Base-by-base conservation (phyloP, 2,113 vertebrate species). In the Cyanoramphus novaezelandiae region DNA sequence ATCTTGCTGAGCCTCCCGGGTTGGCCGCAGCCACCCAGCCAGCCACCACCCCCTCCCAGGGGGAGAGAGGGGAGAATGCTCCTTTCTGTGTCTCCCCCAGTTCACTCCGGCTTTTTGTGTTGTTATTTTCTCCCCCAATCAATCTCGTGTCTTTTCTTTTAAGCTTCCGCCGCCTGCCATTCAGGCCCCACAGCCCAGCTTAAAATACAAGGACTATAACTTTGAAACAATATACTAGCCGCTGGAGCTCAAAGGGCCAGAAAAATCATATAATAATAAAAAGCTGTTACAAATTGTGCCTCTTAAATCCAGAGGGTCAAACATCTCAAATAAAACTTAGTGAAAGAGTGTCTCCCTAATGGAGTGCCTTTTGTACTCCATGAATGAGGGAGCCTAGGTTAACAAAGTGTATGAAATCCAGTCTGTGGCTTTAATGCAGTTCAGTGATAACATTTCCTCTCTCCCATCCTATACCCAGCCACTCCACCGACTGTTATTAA, bases 261-360 rank as follows among this genome's bases (percentile, higher is more conserved):
- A 93, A 96, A 97, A 98, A 97, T 97, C 96, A 97, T 97, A 97
- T 97, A 97, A 97, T 97, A 97, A 97, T 97, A 97, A 97, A 97
- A 97, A 97, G 97, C 97, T 97, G 95, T 95, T 97, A 97, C 96
- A 97, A 97, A 97, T 96, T 94, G 94, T 93, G 95, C 92, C 95
- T 97, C 97, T 97, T 97, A 95, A 95, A 97, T 97, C 94, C 96
- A 97, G 95, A 95, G 97, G 97, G 95, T 97, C 95, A 95, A 90
- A 97, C 96, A 97, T 96, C 97, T 97, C 97, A 98, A 97, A 96
- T 97, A 98, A 97, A 98, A 96, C 96, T 94, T 95, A 95, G 92
- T 96, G 97, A 91, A 97, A 96, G 96, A 96, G 95, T 92, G 96
- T 96, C 92, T 94, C 93, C 86, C 93, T 97, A 97, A 98, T 97